Conservation (phyloP, 2,113 vertebrate species). For the Anoplopoma fimbria region DNA sequence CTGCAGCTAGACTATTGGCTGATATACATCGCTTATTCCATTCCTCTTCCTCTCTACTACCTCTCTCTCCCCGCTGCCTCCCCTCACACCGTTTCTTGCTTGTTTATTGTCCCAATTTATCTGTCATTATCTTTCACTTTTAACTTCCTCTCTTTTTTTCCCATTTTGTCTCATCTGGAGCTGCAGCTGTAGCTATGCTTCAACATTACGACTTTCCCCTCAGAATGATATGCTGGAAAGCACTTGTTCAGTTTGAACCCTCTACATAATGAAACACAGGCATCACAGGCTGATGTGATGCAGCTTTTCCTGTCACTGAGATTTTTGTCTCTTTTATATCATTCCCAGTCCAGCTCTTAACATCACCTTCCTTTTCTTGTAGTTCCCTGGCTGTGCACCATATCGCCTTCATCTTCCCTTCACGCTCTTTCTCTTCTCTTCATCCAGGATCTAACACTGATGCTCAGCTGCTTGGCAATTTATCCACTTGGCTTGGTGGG, state of each 20-base stretch:
- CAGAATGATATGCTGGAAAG: constrained; percentile 25
- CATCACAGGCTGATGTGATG: constrained; percentile 21
- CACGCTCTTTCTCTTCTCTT: background rate
- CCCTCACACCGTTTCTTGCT: constrained; percentile 1
- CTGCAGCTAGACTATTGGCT: constrained; percentile 74
- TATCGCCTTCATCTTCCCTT: constrained; percentile 9
- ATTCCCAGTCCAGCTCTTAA: constrained; percentile 6
- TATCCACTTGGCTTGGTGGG: constrained; percentile 53
- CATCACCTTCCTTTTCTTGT: constrained; percentile 42
- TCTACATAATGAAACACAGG: constrained; percentile 48
- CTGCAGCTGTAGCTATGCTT: constrained; percentile 50
- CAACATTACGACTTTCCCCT: constrained; percentile 22
- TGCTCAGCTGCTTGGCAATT: constrained; percentile 50
- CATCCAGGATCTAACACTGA: constrained; percentile 36
- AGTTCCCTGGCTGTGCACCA: constrained; percentile 1
- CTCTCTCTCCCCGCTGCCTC: background rate
- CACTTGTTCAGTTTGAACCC: constrained; percentile 36
- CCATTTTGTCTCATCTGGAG: constrained; percentile 29
- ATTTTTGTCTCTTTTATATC: constrained; percentile 28
- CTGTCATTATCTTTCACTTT: constrained; percentile 23
- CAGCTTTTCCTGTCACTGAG: constrained; percentile 27
- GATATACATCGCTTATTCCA: constrained; percentile 47
- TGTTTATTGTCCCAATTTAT: constrained; percentile 12
- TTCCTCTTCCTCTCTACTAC: constrained; percentile 25
- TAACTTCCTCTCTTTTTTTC: constrained; percentile 12